A percentile compares a stretch with the other conserved stretches of the same genome.
Conservation (phyloP, 2,888 invertebrate genomes). For the Heliconius sara region DNA sequence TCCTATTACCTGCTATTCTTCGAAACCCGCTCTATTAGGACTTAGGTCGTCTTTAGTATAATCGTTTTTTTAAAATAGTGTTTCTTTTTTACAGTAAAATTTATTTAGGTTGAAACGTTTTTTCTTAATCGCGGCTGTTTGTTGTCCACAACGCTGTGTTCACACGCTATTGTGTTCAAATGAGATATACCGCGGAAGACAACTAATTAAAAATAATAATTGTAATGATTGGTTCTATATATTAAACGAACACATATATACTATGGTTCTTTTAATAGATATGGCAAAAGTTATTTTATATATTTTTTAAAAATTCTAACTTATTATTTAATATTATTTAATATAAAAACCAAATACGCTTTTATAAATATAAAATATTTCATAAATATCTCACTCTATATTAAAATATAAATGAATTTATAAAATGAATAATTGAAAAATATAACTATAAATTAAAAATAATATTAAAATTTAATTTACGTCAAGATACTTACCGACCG, state of each 20-base stretch:
- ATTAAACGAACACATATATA: neutral
- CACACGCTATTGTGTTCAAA: conserved; percentile 24
- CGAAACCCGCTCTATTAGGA: neutral
- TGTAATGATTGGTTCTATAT: neutral
- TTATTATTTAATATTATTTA: neutral
- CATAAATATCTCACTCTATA: neutral
- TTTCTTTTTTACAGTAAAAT: neutral
- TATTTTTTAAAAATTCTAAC: too few relatives aligned
- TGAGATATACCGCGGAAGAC: neutral
- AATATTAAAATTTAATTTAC: neutral
- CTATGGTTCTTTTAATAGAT: neutral
- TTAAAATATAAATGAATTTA: neutral
- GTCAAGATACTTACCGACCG: conserved; percentile 65
- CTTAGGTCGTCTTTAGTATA: neutral
- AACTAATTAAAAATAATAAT: conserved; percentile 18
- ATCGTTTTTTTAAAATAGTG: neutral
- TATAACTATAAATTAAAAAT: neutral
- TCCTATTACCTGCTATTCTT: conserved; percentile 2
- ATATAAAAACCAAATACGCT: neutral
- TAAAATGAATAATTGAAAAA: neutral
- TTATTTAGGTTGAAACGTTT: neutral
- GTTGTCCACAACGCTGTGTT: neutral
- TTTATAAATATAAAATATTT: conserved; percentile 1
- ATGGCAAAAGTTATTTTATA: neutral
- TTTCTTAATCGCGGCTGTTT: neutral